Evolutionary conservation across 2,113 vertebrate species (phyloP), one percentile per base, ranked within the genome.

Genomic region (Syngnathoides biaculeatus): DNA sequence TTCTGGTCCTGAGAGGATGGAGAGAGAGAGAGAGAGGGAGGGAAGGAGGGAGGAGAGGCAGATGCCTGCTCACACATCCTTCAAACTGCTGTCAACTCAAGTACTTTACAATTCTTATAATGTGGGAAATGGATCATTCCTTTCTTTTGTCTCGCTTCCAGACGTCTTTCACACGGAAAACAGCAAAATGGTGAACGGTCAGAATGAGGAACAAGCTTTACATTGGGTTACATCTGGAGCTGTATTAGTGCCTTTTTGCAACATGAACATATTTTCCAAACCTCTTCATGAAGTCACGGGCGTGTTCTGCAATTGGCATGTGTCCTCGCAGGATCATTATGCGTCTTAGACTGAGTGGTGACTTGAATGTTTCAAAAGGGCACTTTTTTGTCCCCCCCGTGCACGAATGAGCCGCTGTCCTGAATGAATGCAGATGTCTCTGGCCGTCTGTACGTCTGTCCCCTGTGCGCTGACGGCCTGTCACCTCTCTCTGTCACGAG

Each of bases 391-490:
- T 92, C 94, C 89, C 92, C 6, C 6, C 30, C 30, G 93, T 95
- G 91, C 91, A 88, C 78, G 92, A 90, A 92, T 94, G 94, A 92
- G 94, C 94, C 87, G 92, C 92, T 64, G 82, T 92, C 91, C 91
- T 94, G 94, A 95, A 95, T 97, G 95, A 96, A 95, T 95, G 94
- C 95, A 95, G 95, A 95, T 95, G 95, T 95, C 95, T 94, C 93
- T 84, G 83, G 80, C 93, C 55, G 79, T 89, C 91, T 90, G 92
- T 92, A 93, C 90, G 83, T 84, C 80, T 85, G 88, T 89, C 87
- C 83, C 82, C 77, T 66, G 77, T 66, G 78, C 69, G 0, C 87
- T 87, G 89, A 91, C 71, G 86, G 87, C 82, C 78, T 73, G 85
- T 89, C 86, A 89, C 84, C 84, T 82, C 84, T 80, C 76, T 75